phyloP scores from a whole-genome alignment of 2,888 invertebrate genomes.

The Clanis bilineata region DNA sequence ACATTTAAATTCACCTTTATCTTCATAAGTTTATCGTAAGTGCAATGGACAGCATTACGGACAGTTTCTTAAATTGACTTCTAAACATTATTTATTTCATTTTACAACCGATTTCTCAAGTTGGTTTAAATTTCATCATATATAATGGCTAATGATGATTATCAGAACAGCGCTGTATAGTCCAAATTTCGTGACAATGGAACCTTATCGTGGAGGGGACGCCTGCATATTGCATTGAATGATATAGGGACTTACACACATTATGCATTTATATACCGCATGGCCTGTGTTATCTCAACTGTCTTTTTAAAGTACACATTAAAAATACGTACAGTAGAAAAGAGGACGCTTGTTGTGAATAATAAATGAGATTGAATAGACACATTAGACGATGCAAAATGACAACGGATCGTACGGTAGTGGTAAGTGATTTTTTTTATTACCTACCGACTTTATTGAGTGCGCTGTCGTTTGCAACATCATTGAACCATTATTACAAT shows the following conservation, averaged over 20 bases:
- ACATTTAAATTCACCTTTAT: conserved; percentile 22
- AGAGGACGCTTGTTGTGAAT: conserved; percentile 12
- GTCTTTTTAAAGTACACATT: conserved; percentile 27
- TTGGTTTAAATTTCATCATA: background rate
- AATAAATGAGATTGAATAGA: background rate
- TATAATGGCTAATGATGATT: background rate
- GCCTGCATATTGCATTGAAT: background rate
- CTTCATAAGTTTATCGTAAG: conserved; percentile 33
- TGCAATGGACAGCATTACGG: conserved; percentile 18
- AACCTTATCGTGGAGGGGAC: conserved; percentile 9
- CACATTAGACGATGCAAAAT: conserved; percentile 54
- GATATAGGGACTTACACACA: background rate
- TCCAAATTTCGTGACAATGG: background rate
- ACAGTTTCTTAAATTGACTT: conserved; percentile 8
- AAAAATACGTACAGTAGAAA: conserved; percentile 27
- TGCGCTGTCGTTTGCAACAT: conserved; percentile 42
- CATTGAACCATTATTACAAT: conserved; percentile 42
- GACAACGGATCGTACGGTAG: conserved; percentile 72
- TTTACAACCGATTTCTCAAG: background rate
- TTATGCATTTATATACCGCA: conserved; percentile 24
- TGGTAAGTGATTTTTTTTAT: conserved; percentile 58
- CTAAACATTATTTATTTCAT: background rate
- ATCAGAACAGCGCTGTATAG: background rate
- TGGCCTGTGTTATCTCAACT: conserved; percentile 45
- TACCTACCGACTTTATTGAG: conserved; percentile 49